Conservation (phyloP, 2,113 vertebrate genomes). For the Tinamus guttatus region DNA sequence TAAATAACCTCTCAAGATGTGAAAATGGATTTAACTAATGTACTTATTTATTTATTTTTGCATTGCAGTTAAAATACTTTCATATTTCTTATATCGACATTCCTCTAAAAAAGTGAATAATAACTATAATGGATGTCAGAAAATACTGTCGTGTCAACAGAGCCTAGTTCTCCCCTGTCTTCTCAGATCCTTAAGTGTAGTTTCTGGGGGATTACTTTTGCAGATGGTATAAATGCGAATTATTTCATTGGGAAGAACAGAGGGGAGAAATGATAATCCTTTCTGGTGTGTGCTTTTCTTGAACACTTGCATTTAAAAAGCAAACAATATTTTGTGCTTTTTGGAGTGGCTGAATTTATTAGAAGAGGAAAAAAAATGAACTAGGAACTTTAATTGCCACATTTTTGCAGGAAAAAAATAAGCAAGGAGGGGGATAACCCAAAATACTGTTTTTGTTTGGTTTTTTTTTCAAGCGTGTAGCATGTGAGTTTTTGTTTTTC, state of each 20-base stretch:
- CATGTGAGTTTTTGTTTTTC: conserved; percentile 23
- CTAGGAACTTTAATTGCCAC: conserved; percentile 46
- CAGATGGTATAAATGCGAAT: neutral
- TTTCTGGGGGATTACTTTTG: conserved; percentile 61
- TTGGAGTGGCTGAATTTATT: conserved; percentile 37
- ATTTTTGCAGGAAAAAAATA: conserved; percentile 42
- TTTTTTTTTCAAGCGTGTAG: neutral
- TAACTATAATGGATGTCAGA: conserved; percentile 69
- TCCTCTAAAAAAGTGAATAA: conserved; percentile 53
- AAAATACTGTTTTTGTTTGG: neutral
- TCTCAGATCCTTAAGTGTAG: neutral
- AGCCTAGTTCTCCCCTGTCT: neutral
- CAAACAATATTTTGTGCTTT: conserved; percentile 41
- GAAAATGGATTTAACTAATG: conserved; percentile 66
- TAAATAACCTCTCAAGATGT: conserved; percentile 80
- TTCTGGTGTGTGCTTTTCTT: conserved; percentile 9
- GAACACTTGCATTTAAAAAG: conserved; percentile 60
- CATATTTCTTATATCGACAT: conserved; percentile 40
- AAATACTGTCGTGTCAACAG: conserved; percentile 30
- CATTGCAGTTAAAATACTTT: conserved; percentile 65
- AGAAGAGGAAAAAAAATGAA: neutral
- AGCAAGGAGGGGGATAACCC: neutral
- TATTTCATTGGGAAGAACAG: conserved; percentile 17
- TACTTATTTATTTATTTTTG: conserved; percentile 76
- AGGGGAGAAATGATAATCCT: neutral